phyloP scores from a whole-genome alignment of 2,113 vertebrate genomes.

The Oreochromis spilurus region DNA sequence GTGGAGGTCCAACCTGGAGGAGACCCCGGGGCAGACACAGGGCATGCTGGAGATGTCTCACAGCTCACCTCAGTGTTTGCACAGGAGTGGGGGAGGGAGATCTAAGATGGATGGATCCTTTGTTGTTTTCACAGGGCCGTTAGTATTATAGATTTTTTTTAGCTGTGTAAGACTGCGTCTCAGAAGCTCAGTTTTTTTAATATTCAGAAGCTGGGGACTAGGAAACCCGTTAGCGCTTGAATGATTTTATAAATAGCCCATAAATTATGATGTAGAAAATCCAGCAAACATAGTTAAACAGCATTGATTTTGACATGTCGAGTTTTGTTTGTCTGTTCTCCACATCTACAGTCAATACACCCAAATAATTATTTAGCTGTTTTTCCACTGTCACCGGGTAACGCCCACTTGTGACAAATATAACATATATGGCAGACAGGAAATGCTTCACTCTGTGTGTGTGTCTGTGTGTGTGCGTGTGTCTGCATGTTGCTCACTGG shows the following conservation, averaged over 20 bases:
- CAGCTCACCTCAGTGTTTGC: neutral
- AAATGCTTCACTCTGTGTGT: neutral
- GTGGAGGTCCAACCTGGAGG: neutral
- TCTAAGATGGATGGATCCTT: neutral
- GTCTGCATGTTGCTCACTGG: slow-evolving; percentile 34
- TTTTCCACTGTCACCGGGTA: neutral
- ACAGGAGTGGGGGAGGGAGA: neutral
- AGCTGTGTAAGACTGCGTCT: neutral
- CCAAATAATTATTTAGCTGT: neutral
- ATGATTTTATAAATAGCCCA: neutral
- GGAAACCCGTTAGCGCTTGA: neutral
- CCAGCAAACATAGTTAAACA: neutral
- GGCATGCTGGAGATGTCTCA: neutral
- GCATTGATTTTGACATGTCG: neutral
- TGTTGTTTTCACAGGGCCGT: neutral
- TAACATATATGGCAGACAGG: neutral
- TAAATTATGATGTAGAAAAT: neutral
- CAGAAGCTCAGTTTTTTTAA: neutral
- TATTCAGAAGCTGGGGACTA: neutral
- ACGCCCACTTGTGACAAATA: neutral
- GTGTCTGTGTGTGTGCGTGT: neutral
- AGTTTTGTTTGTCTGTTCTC: neutral
- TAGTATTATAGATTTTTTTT: neutral
- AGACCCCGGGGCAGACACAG: neutral
- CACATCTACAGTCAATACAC: neutral